phyloP scores from a whole-genome alignment of 2,113 vertebrate genomes.

The Pampusana beccarii region DNA sequence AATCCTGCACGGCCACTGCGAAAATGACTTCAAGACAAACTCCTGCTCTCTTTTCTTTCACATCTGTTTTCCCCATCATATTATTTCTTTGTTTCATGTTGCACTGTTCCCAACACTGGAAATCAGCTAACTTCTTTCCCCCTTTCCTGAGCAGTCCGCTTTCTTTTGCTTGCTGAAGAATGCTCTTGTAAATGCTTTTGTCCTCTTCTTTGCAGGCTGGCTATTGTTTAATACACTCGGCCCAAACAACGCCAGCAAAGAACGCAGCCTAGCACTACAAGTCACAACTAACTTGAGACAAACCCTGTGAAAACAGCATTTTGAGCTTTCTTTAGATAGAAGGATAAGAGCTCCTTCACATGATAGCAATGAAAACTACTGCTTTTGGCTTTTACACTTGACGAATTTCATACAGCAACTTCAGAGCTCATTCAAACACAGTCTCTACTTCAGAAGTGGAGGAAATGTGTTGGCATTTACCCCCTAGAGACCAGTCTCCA shows the following conservation, averaged over 20 bases:
- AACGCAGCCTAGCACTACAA: constrained; percentile 25
- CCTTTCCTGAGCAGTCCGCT: neutral
- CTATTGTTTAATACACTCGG: constrained; percentile 8
- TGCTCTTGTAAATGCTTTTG: neutral
- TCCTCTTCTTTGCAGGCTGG: neutral
- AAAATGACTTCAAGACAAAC: neutral
- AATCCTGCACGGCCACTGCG: neutral
- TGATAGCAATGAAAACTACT: neutral
- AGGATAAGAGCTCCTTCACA: neutral
- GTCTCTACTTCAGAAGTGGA: neutral
- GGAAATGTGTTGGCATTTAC: neutral
- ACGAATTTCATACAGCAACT: neutral
- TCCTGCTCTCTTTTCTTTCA: neutral
- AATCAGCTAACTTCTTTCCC: neutral
- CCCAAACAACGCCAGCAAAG: constrained; percentile 14
- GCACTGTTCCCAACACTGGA: neutral
- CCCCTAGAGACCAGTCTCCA: neutral
- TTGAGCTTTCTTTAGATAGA: neutral
- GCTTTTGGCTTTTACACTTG: neutral
- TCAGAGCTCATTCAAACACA: neutral
- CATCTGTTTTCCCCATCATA: neutral
- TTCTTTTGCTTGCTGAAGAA: neutral
- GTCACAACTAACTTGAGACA: neutral
- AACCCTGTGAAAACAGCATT: neutral
- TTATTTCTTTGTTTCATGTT: neutral